phyloP scores from a whole-genome alignment of 2,888 invertebrate genomes.

The Orthonychiurus folsomi region DNA sequence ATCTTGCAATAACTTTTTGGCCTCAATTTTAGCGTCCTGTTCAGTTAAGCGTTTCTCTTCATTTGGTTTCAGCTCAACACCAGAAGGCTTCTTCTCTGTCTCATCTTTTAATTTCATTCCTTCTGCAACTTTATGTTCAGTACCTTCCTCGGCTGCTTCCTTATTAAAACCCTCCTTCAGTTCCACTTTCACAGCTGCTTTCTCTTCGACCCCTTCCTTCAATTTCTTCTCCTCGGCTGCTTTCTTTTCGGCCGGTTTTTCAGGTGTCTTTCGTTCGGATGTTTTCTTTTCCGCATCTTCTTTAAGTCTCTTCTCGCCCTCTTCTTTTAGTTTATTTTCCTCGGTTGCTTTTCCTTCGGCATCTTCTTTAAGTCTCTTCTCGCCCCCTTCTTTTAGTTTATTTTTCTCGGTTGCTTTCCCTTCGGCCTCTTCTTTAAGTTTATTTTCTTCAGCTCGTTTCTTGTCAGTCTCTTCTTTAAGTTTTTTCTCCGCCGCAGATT shows the following conservation, averaged over 20 bases:
- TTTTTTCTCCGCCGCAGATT: conserved; percentile 1
- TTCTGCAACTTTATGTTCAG: neutral
- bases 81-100: neutral
- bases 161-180: conserved; percentile 5
- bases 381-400: neutral
- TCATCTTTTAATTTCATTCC: neutral
- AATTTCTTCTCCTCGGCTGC: conserved; percentile 10
- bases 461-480: neutral
- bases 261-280: neutral
- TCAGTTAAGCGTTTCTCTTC: conserved; percentile 8
- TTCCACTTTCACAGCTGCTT: conserved; percentile 8
- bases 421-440: neutral
- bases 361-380: conserved; percentile 10
- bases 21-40: conserved; percentile 4
- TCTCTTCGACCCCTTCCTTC: conserved; percentile 5
- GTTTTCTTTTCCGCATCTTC: conserved; percentile 9
- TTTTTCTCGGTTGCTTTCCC: conserved; percentile 9
- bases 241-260: conserved; percentile 11
- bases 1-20: conserved; percentile 10
- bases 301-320: conserved; percentile 7
- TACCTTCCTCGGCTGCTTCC: conserved; percentile 4
- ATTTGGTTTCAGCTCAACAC: neutral
- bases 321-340: conserved; percentile 2
- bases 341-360: conserved; percentile 4
- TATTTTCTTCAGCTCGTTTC: conserved; percentile 10